Percentiles rank a stretch among this genome's conserved stretches.
Conservation (phyloP, 1,140 invertebrate species). For the Drosophila hydei region DNA sequence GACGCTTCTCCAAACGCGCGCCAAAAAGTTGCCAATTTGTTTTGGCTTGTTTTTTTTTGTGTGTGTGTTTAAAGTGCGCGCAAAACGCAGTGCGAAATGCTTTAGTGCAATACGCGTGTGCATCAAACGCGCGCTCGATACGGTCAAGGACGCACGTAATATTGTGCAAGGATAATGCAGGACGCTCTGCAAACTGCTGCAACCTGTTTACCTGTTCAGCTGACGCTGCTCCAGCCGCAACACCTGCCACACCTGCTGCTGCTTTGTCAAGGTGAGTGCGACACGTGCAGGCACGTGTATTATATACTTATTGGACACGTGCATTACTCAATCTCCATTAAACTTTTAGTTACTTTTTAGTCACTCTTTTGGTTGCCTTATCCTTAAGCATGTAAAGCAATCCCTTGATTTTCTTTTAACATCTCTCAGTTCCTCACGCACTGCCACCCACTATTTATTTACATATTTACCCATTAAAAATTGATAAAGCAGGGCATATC, state of each 20-base stretch:
- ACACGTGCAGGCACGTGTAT: neutral
- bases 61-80: slow-evolving; percentile 18
- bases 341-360: neutral
- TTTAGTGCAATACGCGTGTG: slow-evolving; percentile 3
- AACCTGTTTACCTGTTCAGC: slow-evolving; percentile 23
- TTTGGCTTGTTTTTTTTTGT: neutral
- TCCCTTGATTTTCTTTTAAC: neutral
- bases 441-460: neutral
- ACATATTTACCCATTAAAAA: neutral
- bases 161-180: slow-evolving; percentile 21
- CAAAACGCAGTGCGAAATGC: slow-evolving; percentile 6
- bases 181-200: slow-evolving; percentile 2
- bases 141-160: slow-evolving; percentile 36
- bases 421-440: neutral
- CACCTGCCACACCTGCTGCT: neutral
- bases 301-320: neutral
- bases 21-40: slow-evolving; percentile 27
- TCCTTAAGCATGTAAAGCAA: too few species aligned
- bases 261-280: slow-evolving; percentile 16
- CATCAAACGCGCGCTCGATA: slow-evolving; percentile 1
- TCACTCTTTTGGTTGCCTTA: too few species aligned
- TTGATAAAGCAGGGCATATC: neutral
- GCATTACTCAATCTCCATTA: neutral
- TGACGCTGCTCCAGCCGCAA: neutral
- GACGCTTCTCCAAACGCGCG: slow-evolving; percentile 20